phyloP scores from a whole-genome alignment of 2,888 invertebrate genomes.

The Creontiades dilutus region DNA sequence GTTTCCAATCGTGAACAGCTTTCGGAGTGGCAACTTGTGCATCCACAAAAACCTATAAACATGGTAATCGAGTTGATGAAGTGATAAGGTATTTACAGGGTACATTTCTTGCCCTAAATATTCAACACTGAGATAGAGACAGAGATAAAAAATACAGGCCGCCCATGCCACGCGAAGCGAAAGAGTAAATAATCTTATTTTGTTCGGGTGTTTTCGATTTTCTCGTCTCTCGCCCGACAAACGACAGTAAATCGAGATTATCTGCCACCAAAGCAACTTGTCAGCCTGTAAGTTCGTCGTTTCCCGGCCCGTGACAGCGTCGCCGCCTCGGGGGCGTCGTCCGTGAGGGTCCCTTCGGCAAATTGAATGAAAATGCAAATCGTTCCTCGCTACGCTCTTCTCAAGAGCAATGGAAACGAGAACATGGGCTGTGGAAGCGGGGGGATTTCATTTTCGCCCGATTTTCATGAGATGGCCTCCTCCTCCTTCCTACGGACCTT shows the following conservation, averaged over 20 bases:
- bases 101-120: too few species aligned
- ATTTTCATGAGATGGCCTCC: conserved; percentile 6
- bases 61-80: too few species aligned
- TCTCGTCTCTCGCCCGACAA: conserved; percentile 7
- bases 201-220: conserved; percentile 44
- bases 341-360: conserved; percentile 2
- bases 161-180: too few species aligned
- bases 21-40: too few species aligned
- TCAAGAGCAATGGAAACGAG: not conserved
- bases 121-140: too few species aligned
- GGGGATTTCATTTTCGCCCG: conserved; percentile 18
- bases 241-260: conserved; percentile 49
- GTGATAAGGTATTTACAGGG: too few species aligned
- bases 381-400: not conserved
- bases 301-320: not conserved
- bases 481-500: not conserved
- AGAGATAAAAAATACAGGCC: too few species aligned
- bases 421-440: not conserved
- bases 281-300: conserved; percentile 13
- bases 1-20: too few species aligned
- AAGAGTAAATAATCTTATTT: not conserved
- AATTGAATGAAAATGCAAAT: conserved; percentile 55
- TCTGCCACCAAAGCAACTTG: conserved; percentile 45
- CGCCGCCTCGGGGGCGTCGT: conserved; percentile 5
- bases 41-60: too few species aligned